Conservation (phyloP, 2,888 invertebrate genomes). For the Labia minor region DNA sequence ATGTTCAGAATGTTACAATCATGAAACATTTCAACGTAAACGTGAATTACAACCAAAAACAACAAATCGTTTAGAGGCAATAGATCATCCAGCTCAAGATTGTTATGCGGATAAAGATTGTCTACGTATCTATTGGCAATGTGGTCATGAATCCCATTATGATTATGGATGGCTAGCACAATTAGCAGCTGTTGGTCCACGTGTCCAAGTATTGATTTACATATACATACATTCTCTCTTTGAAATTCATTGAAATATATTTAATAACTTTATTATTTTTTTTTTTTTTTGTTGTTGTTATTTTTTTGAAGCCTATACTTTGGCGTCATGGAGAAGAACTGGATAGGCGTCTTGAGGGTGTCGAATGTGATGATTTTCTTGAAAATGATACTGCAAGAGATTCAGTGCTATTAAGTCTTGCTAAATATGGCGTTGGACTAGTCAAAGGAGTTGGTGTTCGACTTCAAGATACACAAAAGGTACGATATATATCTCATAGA, state of each 20-base stretch:
- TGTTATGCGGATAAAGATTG: not conserved
- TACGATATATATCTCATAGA: constrained; percentile 9
- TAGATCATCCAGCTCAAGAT: not conserved
- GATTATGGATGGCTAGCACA: not conserved
- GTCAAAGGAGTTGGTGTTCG: constrained; percentile 30
- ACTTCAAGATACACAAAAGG: constrained; percentile 31
- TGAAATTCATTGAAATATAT: not conserved
- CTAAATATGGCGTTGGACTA: constrained; percentile 43
- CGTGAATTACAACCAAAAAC: constrained; percentile 26
- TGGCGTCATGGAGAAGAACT: not conserved
- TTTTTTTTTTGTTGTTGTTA: no score
- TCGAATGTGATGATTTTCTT: not conserved
- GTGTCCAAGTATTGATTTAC: not conserved
- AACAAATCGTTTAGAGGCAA: not conserved
- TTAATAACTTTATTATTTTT: constrained; percentile 18
- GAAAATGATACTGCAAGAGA: not conserved
- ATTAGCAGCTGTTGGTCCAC: not conserved
- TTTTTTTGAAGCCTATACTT: constrained; percentile 34
- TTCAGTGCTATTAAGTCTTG: constrained; percentile 30
- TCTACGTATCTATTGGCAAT: not conserved
- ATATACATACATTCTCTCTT: no score
- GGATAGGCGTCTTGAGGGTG: not conserved
- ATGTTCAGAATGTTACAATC: constrained; percentile 49
- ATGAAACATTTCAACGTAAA: constrained; percentile 47
- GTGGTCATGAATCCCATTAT: not conserved